Evolutionary conservation across 2,888 invertebrate species (phyloP).

Genomic region (Bombylius major): DNA sequence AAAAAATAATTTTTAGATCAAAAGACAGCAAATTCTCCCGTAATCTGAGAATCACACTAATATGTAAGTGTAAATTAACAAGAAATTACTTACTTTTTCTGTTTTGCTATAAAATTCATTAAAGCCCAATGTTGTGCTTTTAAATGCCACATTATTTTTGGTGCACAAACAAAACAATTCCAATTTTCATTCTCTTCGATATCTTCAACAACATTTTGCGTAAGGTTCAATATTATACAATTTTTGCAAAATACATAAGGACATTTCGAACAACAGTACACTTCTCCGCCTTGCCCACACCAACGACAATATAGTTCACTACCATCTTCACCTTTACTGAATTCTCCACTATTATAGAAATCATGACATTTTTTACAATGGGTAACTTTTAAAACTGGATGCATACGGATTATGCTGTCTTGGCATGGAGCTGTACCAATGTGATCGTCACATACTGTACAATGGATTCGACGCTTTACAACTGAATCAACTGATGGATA

Average conservation of each 20-base stretch:
- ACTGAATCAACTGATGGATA: conserved; percentile 48
- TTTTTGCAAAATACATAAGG: conserved; percentile 64
- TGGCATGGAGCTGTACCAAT: conserved; percentile 56
- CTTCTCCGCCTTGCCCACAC: conserved; percentile 71
- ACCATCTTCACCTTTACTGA: conserved; percentile 71
- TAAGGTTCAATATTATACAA: conserved; percentile 62
- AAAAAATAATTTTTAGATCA: too few species aligned
- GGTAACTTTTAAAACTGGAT: conserved; percentile 59
- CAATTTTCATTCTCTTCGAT: conserved; percentile 68
- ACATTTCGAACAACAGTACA: conserved; percentile 66
- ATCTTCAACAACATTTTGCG: conserved; percentile 49
- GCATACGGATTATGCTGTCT: conserved; percentile 51
- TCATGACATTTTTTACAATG: conserved; percentile 60
- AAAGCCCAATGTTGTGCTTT: conserved; percentile 61
- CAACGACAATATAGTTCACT: conserved; percentile 72
- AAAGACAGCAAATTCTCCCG: too few species aligned
- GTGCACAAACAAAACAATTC: conserved; percentile 65
- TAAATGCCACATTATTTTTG: conserved; percentile 49
- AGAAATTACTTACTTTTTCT: conserved; percentile 32
- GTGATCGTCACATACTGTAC: conserved; percentile 62
- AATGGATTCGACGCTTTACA: conserved; percentile 50
- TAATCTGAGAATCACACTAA: too few species aligned
- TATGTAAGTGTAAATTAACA: not conserved
- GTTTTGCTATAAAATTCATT: conserved; percentile 51
- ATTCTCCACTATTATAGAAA: conserved; percentile 69